Conservation (phyloP, 2,113 vertebrate species). For the Sylvietta virens region DNA sequence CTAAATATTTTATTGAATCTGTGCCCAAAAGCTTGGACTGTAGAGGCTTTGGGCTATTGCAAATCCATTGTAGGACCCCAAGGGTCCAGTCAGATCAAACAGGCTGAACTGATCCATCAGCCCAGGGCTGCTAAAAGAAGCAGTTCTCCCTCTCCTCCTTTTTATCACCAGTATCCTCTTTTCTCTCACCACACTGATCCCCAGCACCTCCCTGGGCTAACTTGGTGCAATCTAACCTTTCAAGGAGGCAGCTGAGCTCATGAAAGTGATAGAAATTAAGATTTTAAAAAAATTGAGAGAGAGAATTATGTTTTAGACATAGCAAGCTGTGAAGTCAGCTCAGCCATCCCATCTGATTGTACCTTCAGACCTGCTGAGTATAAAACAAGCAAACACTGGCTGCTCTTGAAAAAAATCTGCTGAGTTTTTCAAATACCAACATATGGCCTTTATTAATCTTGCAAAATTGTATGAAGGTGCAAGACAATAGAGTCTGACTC, state of each 20-base stretch:
- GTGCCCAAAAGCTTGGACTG: background rate
- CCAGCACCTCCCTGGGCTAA: background rate
- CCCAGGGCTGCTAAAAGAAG: background rate
- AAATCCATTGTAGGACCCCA: background rate
- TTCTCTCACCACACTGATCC: background rate
- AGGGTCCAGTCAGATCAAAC: background rate
- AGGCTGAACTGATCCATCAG: background rate
- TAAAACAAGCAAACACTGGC: background rate
- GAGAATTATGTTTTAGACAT: background rate
- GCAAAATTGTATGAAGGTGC: background rate
- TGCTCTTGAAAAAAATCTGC: background rate
- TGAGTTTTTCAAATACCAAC: background rate
- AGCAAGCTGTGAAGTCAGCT: background rate
- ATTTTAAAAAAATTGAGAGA: accelerated
- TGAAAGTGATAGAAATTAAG: background rate
- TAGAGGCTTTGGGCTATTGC: background rate
- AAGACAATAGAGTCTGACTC: background rate
- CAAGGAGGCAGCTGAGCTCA: background rate
- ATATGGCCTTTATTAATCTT: background rate
- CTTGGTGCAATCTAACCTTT: background rate
- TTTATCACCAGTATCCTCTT: background rate
- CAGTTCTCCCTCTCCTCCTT: background rate
- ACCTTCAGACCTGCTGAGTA: background rate
- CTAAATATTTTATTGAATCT: background rate
- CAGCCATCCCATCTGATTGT: background rate